Percentiles rank a stretch among this genome's conserved stretches.
These are phyloP conservation scores for Drosophila quinaria DNA, from an alignment of 2,888 invertebrate species.

Conservation along the genomic window DNA sequence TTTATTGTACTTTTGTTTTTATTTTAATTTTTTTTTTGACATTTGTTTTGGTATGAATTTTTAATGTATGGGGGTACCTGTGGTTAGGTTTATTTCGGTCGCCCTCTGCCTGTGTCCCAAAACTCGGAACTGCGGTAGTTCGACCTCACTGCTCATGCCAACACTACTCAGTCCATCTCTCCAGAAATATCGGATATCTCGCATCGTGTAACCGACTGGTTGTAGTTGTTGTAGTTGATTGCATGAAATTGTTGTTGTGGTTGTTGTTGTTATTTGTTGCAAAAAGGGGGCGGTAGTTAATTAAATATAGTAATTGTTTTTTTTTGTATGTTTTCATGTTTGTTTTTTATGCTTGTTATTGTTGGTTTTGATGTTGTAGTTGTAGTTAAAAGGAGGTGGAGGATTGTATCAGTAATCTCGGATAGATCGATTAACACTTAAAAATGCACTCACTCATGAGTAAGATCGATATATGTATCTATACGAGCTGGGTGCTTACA, in stretches of 20 bases:
- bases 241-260: constrained; percentile 51
- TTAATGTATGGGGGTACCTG: constrained; percentile 91
- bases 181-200: constrained; percentile 99
- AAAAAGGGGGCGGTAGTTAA: constrained; percentile 78
- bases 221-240: constrained; percentile 58
- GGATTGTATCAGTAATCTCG: constrained; percentile 32
- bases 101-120: constrained; percentile 98
- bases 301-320: constrained; percentile 68
- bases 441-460: constrained; percentile 12
- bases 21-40: constrained; percentile 30
- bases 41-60: constrained; percentile 67
- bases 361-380: constrained; percentile 41
- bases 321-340: constrained; percentile 36
- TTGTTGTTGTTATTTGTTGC: constrained; percentile 65
- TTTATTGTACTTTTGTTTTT: constrained; percentile 34
- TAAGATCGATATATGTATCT: background rate
- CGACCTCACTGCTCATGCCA: constrained; percentile 97
- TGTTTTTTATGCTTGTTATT: constrained; percentile 20
- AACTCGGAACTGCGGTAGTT: constrained; percentile 98
- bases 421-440: constrained; percentile 35
- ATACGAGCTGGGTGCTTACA: constrained; percentile 35
- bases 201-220: constrained; percentile 98
- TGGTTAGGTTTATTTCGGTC: constrained; percentile 97
- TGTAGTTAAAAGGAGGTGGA: constrained; percentile 27
- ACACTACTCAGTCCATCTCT: constrained; percentile 96